phyloP scores from a whole-genome alignment of 2,113 vertebrate species.

The Mesitornis unicolor region DNA sequence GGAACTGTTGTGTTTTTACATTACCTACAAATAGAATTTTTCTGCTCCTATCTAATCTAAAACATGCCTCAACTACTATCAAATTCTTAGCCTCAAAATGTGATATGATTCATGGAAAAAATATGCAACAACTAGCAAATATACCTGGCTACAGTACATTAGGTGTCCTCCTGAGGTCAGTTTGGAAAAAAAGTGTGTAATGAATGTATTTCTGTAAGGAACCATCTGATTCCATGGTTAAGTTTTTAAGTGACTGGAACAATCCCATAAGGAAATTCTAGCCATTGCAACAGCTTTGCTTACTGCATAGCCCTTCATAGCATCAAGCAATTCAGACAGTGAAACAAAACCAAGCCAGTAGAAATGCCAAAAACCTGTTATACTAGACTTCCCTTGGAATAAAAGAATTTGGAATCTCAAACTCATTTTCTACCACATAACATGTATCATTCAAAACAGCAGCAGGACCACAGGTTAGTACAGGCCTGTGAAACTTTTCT shows the following conservation, averaged over 20 bases:
- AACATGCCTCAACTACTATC: not conserved
- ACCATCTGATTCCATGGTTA: not conserved
- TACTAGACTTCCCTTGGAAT: not conserved
- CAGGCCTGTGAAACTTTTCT: not conserved
- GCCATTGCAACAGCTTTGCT: not conserved
- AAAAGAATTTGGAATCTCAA: not conserved
- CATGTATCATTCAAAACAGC: not conserved
- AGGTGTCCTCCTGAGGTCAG: not conserved
- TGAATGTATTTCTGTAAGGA: not conserved
- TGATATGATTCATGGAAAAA: not conserved
- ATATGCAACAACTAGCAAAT: not conserved
- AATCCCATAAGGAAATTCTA: not conserved
- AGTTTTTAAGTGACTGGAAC: not conserved
- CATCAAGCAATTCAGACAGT: not conserved
- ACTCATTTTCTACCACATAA: not conserved
- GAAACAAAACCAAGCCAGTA: not conserved
- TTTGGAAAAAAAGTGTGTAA: not conserved
- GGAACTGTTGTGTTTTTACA: not conserved
- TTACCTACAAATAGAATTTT: not conserved
- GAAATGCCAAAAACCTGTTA: not conserved
- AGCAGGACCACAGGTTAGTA: not conserved
- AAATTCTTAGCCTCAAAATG: not conserved
- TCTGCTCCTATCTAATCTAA: not conserved
- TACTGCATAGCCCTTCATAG: not conserved
- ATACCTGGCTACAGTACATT: not conserved